phyloP scores from a whole-genome alignment of 2,888 invertebrate genomes.

The Lydus trimaculatus region DNA sequence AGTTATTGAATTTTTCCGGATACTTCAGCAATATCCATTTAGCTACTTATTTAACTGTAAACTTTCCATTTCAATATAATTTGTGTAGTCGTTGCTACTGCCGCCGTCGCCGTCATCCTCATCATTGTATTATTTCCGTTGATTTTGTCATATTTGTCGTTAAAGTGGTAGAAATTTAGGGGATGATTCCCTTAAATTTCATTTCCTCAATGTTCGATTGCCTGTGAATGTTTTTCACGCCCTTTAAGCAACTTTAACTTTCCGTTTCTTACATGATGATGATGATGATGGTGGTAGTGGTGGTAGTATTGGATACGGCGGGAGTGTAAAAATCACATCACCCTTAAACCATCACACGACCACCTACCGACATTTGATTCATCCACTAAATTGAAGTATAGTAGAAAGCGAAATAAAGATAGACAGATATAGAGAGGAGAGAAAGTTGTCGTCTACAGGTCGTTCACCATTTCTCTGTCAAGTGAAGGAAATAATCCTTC shows the following conservation, averaged over 20 bases:
- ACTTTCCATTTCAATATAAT: slow-evolving; percentile 17
- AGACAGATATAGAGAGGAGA: not conserved
- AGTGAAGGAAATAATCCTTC: not conserved
- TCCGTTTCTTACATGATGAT: not conserved
- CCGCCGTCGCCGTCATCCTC: not conserved
- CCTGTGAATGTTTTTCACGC: slow-evolving; percentile 30
- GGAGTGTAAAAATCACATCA: not conserved
- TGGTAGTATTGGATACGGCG: not conserved
- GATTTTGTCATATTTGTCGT: slow-evolving; percentile 37
- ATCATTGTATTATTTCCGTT: slow-evolving; percentile 41
- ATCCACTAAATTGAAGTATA: not conserved
- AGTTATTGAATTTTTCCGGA: no score
- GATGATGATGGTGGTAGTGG: not conserved
- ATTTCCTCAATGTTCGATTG: slow-evolving; percentile 40
- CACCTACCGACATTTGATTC: not conserved
- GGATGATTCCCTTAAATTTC: slow-evolving; percentile 33
- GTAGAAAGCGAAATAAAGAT: not conserved
- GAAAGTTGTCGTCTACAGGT: not conserved
- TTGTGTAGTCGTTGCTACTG: not conserved
- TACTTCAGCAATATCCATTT: not conserved
- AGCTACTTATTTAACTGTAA: not conserved
- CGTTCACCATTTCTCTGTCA: not conserved
- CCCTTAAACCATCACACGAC: not conserved
- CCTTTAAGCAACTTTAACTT: slow-evolving; percentile 10
- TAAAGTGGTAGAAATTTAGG: slow-evolving; percentile 1